Percentiles rank a stretch among this genome's conserved stretches.
Conservation (phyloP, 2,797 vertebrate species). For the Enteromius radiatus region DNA sequence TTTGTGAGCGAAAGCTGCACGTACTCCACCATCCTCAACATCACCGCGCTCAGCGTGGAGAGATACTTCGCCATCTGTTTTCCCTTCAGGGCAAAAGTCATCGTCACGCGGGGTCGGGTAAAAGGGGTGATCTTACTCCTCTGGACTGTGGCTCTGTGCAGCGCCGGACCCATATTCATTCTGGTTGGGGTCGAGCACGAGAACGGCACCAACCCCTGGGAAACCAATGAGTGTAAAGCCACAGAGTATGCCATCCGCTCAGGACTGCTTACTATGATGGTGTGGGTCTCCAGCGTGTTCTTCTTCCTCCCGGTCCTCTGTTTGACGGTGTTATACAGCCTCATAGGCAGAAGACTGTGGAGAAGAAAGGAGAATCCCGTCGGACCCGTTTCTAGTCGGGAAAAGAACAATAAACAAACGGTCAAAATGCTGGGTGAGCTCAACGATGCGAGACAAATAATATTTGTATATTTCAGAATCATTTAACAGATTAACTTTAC, state of each 20-base stretch:
- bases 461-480: background rate
- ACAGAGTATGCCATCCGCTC: constrained; percentile 94
- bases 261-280: constrained; percentile 93
- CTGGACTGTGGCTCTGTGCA: constrained; percentile 90
- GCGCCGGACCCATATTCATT: constrained; percentile 92
- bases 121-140: constrained; percentile 88
- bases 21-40: constrained; percentile 96
- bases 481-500: background rate
- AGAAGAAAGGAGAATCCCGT: constrained; percentile 84
- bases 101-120: constrained; percentile 92
- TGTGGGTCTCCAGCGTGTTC: constrained; percentile 95
- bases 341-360: constrained; percentile 95
- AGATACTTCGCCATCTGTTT: constrained; percentile 96
- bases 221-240: constrained; percentile 91
- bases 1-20: constrained; percentile 97
- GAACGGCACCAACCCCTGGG: constrained; percentile 79
- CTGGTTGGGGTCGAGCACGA: constrained; percentile 93
- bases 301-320: constrained; percentile 97
- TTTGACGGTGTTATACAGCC: constrained; percentile 95
- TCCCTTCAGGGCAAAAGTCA: constrained; percentile 91
- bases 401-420: constrained; percentile 93
- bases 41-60: constrained; percentile 96
- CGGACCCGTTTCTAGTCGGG: constrained; percentile 83
- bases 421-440: constrained; percentile 95
- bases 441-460: background rate